These are phyloP conservation scores for Anguilla japonica DNA, from an alignment of 2,113 vertebrate species.

Conservation along the genomic window DNA sequence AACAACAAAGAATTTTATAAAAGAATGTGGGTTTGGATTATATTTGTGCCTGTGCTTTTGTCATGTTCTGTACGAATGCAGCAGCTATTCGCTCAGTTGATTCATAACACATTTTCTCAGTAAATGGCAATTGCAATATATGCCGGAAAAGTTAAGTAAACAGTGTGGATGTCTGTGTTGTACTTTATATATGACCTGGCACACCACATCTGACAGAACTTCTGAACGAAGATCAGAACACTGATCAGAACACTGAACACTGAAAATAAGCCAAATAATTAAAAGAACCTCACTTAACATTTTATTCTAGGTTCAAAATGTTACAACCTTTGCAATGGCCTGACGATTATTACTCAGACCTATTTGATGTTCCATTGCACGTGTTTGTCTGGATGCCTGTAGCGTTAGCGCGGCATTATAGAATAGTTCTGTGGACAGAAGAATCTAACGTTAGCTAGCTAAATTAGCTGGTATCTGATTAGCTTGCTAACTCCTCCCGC, in stretches of 20 bases:
- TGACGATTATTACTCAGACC: too few species aligned
- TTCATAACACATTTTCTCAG: background rate
- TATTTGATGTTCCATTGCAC: background rate
- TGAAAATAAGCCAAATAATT: too few species aligned
- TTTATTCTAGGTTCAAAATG: too few species aligned
- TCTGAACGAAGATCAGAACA: too few species aligned
- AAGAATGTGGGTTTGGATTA: constrained; percentile 31
- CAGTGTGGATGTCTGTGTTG: background rate
- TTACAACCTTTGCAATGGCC: too few species aligned
- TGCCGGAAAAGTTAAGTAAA: background rate
- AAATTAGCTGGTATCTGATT: background rate
- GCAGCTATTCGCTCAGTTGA: background rate
- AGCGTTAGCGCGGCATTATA: background rate
- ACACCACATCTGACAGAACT: too few species aligned
- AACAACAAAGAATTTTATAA: constrained; percentile 38
- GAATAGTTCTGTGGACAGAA: too few species aligned
- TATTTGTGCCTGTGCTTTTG: constrained; percentile 22
- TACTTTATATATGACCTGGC: background rate
- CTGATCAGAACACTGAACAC: too few species aligned
- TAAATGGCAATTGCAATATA: background rate
- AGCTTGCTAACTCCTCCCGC: background rate
- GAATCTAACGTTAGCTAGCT: background rate
- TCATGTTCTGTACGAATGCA: background rate
- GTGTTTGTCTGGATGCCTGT: background rate
- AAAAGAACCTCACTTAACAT: too few species aligned